Conservation (phyloP, 2,113 vertebrate species). For the Procavia capensis region DNA sequence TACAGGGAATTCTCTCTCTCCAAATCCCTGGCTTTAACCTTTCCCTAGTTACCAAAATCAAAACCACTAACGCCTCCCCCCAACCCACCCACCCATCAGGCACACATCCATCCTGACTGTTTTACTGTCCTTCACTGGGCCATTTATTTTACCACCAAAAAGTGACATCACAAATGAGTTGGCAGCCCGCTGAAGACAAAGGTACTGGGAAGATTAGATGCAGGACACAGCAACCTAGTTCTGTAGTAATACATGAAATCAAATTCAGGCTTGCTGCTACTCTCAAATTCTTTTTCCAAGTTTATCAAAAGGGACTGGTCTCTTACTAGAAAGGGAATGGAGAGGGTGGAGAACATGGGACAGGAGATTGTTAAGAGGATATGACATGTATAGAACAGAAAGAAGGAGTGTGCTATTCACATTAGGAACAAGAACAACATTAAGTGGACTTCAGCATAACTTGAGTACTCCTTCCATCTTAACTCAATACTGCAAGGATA, state of each 20-base stretch:
- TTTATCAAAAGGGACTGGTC: background rate
- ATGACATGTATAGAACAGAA: no score
- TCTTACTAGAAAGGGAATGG: no score
- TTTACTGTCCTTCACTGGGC: background rate
- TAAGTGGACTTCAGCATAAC: no score
- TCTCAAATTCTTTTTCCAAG: background rate
- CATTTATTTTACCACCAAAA: background rate
- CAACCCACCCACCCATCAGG: no score
- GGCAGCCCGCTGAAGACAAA: background rate
- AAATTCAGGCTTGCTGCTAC: background rate
- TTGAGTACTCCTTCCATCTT: no score
- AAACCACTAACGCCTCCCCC: background rate
- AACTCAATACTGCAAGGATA: no score
- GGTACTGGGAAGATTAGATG: background rate
- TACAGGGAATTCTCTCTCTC: background rate
- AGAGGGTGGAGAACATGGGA: no score
- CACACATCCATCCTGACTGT: background rate
- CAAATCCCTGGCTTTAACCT: background rate
- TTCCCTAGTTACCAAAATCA: background rate
- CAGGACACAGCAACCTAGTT: background rate
- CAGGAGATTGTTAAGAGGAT: no score
- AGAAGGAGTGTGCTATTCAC: no score
- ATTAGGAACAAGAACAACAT: no score
- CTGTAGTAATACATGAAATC: background rate
- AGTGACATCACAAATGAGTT: slow-evolving; percentile 8